Evolutionary conservation across 2,888 invertebrate genomes (phyloP), one percentile per base, ranked within the genome.

Genomic region (Hypomecis atomaria): DNA sequence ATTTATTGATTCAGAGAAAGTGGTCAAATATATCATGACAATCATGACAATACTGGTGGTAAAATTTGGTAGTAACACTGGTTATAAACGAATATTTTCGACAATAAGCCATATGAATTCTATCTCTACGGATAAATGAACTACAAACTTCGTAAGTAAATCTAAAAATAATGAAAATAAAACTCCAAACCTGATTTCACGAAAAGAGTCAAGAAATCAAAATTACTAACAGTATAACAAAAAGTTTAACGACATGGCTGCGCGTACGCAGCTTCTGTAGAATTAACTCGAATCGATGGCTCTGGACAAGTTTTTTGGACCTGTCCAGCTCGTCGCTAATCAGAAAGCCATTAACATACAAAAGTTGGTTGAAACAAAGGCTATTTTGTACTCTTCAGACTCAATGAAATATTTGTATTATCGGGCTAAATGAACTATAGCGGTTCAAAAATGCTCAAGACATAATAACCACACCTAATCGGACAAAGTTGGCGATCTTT

Each of bases 281-380:
- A 58, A 54, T 59, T 54, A 48, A 45, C 55, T 64, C 45, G 56
- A 52, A 56, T 52, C 53, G 48, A 54, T 54, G 56, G 42, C 56
- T 57, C 60, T n/a, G 42, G 49, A 65, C 65, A 43, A 65, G 60
- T 60, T 65, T 65, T 64, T 65, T 53, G 57, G 47, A 50, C 52
- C 11, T 43, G 50, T 47, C 49, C 60, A 52, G 37, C 56, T 23
- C 36, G 36, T 58, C 43, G 55, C 61, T 62, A 66, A 66, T 66
- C 61, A 66, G 65, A 66, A 66, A 62, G 44, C 55, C 65, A 66
- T 65, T 61, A 61, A 61, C 61, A 62, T 66, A 66, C 65, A 65
- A 63, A 63, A 56, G 60, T 55, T 55, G 47, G 38, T 38, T 34
- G 58, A 61, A 54, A 65, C 54, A 58, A 65, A 55, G 61, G 58